phyloP scores from a whole-genome alignment of 1,140 invertebrate genomes.

The Neodiprion fabricii region DNA sequence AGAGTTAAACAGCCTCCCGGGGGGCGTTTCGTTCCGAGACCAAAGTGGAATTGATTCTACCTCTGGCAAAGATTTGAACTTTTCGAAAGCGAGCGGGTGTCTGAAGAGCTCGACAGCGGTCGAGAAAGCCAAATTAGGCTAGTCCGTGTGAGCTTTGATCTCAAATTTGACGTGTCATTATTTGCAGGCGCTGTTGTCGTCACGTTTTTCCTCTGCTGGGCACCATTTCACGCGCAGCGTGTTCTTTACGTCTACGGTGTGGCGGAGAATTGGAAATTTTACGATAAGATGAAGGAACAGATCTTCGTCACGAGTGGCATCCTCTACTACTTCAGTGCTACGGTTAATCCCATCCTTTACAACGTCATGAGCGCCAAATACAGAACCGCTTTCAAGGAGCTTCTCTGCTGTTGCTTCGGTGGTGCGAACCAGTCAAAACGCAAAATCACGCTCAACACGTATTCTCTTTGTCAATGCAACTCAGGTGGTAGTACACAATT shows the following conservation, averaged over 20 bases:
- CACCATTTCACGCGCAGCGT: conserved; percentile 89
- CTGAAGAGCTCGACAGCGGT: no score
- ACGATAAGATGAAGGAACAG: conserved; percentile 70
- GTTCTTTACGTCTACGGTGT: conserved; percentile 70
- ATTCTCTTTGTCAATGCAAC: neutral
- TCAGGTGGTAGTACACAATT: neutral
- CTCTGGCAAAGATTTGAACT: neutral
- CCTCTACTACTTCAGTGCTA: conserved; percentile 82
- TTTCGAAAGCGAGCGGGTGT: no score
- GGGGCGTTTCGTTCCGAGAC: neutral
- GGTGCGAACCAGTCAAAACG: neutral
- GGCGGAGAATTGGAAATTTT: conserved; percentile 57
- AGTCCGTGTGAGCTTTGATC: no score
- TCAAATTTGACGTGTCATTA: conserved; percentile 10
- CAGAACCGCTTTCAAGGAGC: conserved; percentile 3
- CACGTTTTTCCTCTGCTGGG: conserved; percentile 92
- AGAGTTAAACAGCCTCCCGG: neutral
- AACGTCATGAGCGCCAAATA: conserved; percentile 70
- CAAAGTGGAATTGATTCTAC: neutral
- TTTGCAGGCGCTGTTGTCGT: conserved; percentile 86
- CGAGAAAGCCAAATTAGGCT: no score
- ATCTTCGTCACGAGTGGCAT: conserved; percentile 76
- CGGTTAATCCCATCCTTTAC: conserved; percentile 85
- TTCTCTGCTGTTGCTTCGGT: neutral
- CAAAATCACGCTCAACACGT: neutral